Conservation (phyloP, 2,113 vertebrate species). For the Macquaria ambigua region DNA sequence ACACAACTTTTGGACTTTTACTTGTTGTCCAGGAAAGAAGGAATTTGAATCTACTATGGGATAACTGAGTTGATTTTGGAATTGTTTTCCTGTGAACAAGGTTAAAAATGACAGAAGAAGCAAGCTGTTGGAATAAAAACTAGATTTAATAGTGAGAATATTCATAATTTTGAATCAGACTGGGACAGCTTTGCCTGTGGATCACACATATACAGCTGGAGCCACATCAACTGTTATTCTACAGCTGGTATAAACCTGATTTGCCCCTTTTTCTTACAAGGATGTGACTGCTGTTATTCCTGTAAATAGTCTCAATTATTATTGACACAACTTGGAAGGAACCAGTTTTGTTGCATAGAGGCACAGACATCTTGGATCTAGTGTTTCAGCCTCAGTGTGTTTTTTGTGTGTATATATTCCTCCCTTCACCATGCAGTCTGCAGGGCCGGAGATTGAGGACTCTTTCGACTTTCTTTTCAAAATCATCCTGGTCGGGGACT, state of each 20-base stretch:
- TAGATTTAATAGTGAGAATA: background rate
- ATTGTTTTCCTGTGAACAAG: background rate
- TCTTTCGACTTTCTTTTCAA: slow-evolving; percentile 95
- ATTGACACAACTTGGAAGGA: slow-evolving; percentile 68
- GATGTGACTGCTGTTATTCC: slow-evolving; percentile 43
- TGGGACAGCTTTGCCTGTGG: background rate
- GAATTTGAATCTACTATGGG: slow-evolving; percentile 1
- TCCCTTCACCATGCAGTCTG: slow-evolving; percentile 85
- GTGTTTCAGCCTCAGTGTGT: slow-evolving; percentile 34
- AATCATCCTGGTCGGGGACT: slow-evolving; percentile 96
- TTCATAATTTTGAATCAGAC: background rate
- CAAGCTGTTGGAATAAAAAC: background rate
- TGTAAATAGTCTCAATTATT: slow-evolving; percentile 62
- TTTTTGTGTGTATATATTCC: slow-evolving; percentile 32
- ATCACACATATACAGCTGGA: background rate
- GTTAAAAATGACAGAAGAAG: background rate
- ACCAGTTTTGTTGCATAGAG: slow-evolving; percentile 57
- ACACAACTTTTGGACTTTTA: background rate
- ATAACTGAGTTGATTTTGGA: background rate
- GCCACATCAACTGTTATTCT: background rate
- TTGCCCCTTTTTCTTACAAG: slow-evolving; percentile 21
- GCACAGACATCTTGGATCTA: slow-evolving; percentile 23
- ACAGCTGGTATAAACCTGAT: background rate
- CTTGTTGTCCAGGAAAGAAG: background rate
- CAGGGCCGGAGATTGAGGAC: slow-evolving; percentile 84